Conservation (phyloP, 92 coral and sea anemone species). For the Paramuricea clavata region DNA sequence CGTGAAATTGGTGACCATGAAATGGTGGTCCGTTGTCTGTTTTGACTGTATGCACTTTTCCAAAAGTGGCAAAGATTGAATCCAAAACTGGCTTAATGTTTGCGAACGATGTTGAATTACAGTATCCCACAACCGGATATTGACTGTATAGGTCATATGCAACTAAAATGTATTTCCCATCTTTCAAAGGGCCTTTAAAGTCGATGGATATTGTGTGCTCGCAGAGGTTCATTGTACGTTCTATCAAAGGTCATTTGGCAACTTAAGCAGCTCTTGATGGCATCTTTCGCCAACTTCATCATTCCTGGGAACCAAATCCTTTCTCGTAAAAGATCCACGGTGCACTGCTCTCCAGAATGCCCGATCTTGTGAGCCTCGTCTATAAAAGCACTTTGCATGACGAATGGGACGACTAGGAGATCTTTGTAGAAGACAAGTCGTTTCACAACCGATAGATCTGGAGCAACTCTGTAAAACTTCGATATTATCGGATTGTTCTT, state of each 20-base stretch:
- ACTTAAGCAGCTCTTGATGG: neutral
- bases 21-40: too few relatives aligned
- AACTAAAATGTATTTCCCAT: neutral
- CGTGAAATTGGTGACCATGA: too few relatives aligned
- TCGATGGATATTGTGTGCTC: neutral
- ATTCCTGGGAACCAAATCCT: slow-evolving; percentile 27
- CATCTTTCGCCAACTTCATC: neutral
- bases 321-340: slow-evolving; percentile 8
- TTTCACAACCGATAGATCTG: slow-evolving; percentile 17
- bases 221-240: slow-evolving; percentile 15
- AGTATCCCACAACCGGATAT: neutral
- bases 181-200: slow-evolving; percentile 1
- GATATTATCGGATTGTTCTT: neutral
- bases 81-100: neutral
- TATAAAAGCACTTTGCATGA: neutral
- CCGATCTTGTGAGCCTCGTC: slow-evolving; percentile 12
- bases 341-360: slow-evolving; percentile 8
- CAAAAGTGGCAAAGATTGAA: neutral
- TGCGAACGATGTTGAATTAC: neutral
- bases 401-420: neutral
- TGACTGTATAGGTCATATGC: neutral
- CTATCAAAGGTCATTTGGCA: slow-evolving; percentile 12
- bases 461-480: neutral
- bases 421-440: neutral
- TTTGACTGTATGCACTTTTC: too few relatives aligned